These are phyloP conservation scores for Disparrhopalites patrizii DNA, from an alignment of 2,888 invertebrate genomes.

Conservation along the genomic window DNA sequence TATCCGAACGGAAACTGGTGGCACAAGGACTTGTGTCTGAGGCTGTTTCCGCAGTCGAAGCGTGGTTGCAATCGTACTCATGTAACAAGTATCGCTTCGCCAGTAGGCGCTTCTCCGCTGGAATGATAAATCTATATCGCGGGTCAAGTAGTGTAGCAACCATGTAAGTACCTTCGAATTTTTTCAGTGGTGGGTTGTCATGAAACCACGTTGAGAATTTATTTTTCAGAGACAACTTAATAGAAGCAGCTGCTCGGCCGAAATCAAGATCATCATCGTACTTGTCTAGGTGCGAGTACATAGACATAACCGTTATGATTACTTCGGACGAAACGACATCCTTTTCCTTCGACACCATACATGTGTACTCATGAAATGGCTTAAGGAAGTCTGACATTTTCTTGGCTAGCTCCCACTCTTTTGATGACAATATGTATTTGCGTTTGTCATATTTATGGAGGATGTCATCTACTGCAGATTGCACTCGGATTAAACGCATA, in stretches of 20 bases:
- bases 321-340: not conserved
- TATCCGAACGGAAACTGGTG: no score
- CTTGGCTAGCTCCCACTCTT: not conserved
- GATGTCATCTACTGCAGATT: not conserved
- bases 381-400: not conserved
- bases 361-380: constrained; percentile 1
- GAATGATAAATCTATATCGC: not conserved
- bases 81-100: not conserved
- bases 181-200: not conserved
- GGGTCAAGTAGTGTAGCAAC: not conserved
- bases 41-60: no score
- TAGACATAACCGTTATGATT: not conserved
- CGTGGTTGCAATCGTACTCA: not conserved
- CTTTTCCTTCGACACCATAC: not conserved
- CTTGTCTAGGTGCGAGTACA: not conserved
- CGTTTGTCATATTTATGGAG: not conserved
- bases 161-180: not conserved
- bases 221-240: not conserved
- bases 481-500: not conserved
- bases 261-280: not conserved
- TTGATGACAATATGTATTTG: not conserved
- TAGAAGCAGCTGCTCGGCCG: not conserved
- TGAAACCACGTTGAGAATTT: not conserved
- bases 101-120: not conserved
- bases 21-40: no score